Conservation (phyloP, 2,888 invertebrate genomes). For the Bugula neritina region DNA sequence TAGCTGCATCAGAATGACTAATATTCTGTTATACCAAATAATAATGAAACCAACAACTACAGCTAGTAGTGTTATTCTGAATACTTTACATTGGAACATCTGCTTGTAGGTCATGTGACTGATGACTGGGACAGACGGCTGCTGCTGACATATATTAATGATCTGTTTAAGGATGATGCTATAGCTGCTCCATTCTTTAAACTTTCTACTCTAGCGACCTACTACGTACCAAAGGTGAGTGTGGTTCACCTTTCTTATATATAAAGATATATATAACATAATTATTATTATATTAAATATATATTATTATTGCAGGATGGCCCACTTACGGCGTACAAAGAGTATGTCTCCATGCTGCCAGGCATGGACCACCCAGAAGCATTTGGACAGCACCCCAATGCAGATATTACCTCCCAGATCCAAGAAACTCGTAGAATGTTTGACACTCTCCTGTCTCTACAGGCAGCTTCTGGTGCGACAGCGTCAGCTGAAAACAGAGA, state of each 20-base stretch:
- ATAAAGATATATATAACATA: not conserved
- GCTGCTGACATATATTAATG: conserved; percentile 74
- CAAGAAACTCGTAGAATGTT: conserved; percentile 72
- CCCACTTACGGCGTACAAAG: conserved; percentile 71
- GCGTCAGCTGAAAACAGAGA: conserved; percentile 63
- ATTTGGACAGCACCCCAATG: conserved; percentile 83
- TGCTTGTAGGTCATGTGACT: conserved; percentile 67
- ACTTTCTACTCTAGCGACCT: conserved; percentile 67
- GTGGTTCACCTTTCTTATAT: not conserved
- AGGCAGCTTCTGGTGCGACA: conserved; percentile 54
- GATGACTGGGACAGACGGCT: conserved; percentile 71
- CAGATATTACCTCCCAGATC: conserved; percentile 79
- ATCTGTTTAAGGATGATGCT: conserved; percentile 71
- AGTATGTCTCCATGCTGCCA: conserved; percentile 73
- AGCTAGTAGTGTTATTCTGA: too few relatives aligned
- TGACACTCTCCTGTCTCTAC: conserved; percentile 70
- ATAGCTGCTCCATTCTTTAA: conserved; percentile 64
- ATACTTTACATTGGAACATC: too few relatives aligned
- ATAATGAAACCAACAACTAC: too few relatives aligned
- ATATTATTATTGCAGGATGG: conserved; percentile 72
- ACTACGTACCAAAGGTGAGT: conserved; percentile 66
- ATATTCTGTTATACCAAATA: too few relatives aligned
- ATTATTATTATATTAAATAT: too few relatives aligned
- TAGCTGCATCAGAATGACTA: too few relatives aligned
- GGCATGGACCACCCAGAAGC: conserved; percentile 75